Percentiles rank a stretch among this genome's conserved stretches.
Evolutionary conservation across 2,797 vertebrate species (phyloP).

Genomic region (Potorous gilbertii): DNA sequence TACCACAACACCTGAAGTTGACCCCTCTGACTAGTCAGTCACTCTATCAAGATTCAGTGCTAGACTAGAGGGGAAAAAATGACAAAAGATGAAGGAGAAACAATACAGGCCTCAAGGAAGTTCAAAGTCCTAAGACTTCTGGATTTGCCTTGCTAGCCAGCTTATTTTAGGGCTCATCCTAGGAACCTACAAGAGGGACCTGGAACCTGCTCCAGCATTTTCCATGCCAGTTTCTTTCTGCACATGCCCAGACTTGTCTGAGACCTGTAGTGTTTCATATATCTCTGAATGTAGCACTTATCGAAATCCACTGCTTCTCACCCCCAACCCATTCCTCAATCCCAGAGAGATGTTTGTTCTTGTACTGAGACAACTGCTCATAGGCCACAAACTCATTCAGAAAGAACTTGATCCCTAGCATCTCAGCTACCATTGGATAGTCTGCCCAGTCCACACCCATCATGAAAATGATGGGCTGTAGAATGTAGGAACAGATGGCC

Average conservation of each 20-base stretch:
- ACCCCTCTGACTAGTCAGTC: not conserved
- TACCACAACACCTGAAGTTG: not conserved
- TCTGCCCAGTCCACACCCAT: conserved; percentile 95
- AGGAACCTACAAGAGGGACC: not conserved
- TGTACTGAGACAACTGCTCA: conserved; percentile 88
- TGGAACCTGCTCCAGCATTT: not conserved
- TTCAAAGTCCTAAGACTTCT: not conserved
- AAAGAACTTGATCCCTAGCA: conserved; percentile 96
- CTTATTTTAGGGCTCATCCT: not conserved
- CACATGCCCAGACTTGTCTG: not conserved
- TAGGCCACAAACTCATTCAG: conserved; percentile 97
- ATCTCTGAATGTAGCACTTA: conserved; percentile 76
- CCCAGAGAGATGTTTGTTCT: conserved; percentile 87
- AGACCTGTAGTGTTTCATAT: not conserved
- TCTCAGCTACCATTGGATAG: conserved; percentile 89
- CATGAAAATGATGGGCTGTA: conserved; percentile 96
- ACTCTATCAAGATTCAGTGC: not conserved
- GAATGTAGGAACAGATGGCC: conserved; percentile 95
- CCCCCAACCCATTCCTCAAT: conserved; percentile 83
- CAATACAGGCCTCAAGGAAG: not conserved
- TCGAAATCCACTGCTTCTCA: conserved; percentile 91
- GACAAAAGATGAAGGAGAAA: not conserved
- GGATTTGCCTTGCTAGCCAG: not conserved
- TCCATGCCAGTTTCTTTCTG: not conserved
- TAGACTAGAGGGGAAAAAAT: not conserved